phyloP scores from a whole-genome alignment of 2,888 invertebrate genomes.

The Tipula lateralis region DNA sequence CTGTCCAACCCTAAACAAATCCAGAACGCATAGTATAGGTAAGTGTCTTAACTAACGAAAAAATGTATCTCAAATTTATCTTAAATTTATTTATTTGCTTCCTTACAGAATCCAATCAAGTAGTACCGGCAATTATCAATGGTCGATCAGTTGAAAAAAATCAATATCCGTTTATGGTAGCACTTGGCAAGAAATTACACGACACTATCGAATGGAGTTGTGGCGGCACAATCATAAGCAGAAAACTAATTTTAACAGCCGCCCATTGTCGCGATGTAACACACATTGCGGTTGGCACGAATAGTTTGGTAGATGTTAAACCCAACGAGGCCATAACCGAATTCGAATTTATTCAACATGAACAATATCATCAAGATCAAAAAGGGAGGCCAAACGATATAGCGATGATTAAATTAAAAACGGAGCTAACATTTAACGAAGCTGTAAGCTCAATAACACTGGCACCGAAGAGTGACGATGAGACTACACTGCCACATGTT shows the following conservation, averaged over 20 bases:
- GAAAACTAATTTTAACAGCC: slow-evolving; percentile 43
- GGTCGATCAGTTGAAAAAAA: not conserved
- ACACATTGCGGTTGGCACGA: not conserved
- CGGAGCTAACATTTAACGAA: too few species aligned
- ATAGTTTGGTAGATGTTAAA: not conserved
- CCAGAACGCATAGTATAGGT: not conserved
- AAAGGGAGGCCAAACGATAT: too few species aligned
- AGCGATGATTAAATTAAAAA: too few species aligned
- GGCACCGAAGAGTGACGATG: too few species aligned
- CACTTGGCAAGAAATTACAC: not conserved
- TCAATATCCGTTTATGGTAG: not conserved
- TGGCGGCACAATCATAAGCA: slow-evolving; percentile 42
- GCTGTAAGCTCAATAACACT: too few species aligned
- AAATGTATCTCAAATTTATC: not conserved
- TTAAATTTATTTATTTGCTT: not conserved
- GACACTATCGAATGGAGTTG: slow-evolving; percentile 31
- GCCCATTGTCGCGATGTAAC: slow-evolving; percentile 43
- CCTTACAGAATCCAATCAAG: not conserved
- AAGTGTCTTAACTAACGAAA: not conserved
- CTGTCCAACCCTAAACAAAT: not conserved
- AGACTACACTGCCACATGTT: too few species aligned
- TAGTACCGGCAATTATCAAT: not conserved
- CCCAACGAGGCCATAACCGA: not conserved
- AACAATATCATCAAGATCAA: not conserved
- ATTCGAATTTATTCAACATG: not conserved